Conservation (phyloP, 2,797 vertebrate species). For the Malurus leucopterus region DNA sequence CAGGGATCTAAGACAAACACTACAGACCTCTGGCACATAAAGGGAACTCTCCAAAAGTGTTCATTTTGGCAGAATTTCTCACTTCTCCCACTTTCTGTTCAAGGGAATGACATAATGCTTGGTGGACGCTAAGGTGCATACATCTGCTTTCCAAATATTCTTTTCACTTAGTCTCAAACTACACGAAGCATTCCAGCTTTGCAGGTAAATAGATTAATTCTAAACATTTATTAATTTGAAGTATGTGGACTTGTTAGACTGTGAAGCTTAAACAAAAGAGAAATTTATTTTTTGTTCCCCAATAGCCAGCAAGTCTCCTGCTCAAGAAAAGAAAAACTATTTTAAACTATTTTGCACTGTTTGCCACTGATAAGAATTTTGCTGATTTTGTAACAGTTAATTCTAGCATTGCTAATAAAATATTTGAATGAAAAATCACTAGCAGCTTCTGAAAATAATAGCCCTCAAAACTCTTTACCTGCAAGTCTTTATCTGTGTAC, state of each 20-base stretch:
- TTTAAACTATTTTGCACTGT: not conserved
- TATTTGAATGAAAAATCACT: not conserved
- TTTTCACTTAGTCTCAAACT: not conserved
- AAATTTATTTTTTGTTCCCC: not conserved
- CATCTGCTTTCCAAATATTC: not conserved
- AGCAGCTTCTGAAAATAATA: not conserved
- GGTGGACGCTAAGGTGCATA: not conserved
- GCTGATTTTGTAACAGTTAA: not conserved
- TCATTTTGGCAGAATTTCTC: not conserved
- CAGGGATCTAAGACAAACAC: not conserved
- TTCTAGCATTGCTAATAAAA: not conserved
- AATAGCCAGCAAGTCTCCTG: not conserved
- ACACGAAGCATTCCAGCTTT: not conserved
- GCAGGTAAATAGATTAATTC: not conserved
- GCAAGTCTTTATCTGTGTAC: slow-evolving; percentile 81
- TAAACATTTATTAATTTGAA: not conserved
- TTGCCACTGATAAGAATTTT: not conserved
- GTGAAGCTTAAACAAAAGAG: not conserved
- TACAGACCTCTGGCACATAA: not conserved
- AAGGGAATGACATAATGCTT: not conserved
- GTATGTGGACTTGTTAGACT: not conserved
- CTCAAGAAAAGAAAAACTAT: not conserved
- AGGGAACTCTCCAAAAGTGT: not conserved
- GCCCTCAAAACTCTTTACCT: slow-evolving; percentile 70
- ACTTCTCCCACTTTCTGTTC: not conserved